Base-by-base conservation (phyloP, 2,797 vertebrate species). In the Anguilla marmorata region DNA sequence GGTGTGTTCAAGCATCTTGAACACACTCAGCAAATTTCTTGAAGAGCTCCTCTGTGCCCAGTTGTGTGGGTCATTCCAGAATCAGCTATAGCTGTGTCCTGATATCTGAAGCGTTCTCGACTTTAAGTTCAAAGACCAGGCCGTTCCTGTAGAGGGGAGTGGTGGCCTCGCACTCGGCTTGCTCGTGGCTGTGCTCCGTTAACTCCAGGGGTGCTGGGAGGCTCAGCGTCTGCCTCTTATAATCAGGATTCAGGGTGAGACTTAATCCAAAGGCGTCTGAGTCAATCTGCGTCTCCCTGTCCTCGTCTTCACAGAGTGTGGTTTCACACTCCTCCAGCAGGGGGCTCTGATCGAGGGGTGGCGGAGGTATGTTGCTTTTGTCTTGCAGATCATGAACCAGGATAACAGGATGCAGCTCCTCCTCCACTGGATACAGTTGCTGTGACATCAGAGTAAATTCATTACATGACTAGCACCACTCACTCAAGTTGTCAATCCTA, bases 131-230 rank as follows among this genome's bases (percentile, higher is more conserved):
- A 24, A 95, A 94, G 84, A 95, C 92, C 69, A 93, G 91, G 60
- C 95, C 92, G 1, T 94, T 95, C 88, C 88, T 95, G 91, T 95
- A 95, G 21, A 92, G 90, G 80, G 94, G 69, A 86, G 88, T 83
- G 6, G 91, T 86, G 0, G 93, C 92, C 50, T 94, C 93, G 1
- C 86, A 89, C 19, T 93, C 92, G 63, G 11, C 82, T 9, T 87
- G 84, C 84, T 90, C 58, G 56, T 90, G 89, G 56, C 91, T 89
- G 0, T 91, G 63, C 50, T 93, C 90, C 0, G 60, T 89, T 1
- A 72, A 56, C 21, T 91, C 86, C 74, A 14, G 85, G 2, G 66
- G 89, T 85, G 19, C 74, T 14, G 83, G 86, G 37, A 52, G 88
- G 50, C 37, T 93, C 85, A 86, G 82, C 0, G 27, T 85, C 33